Conservation (phyloP, 1,140 invertebrate species). For the Drosophila sucinea region DNA sequence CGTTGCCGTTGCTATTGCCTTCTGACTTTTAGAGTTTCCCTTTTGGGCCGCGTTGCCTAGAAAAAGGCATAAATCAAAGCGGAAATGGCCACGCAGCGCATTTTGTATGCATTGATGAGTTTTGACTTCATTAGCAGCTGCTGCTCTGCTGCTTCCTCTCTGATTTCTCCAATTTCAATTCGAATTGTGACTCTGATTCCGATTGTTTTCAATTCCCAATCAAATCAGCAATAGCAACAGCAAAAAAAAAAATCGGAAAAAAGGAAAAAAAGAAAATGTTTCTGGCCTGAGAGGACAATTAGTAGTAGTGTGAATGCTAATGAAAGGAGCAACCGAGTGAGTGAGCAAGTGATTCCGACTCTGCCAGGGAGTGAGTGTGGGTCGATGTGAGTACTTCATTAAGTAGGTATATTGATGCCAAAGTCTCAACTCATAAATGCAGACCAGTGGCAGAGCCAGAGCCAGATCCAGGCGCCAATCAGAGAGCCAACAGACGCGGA, state of each 20-base stretch:
- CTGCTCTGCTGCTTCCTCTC: conserved; percentile 4
- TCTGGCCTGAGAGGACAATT: conserved; percentile 15
- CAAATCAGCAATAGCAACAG: conserved; percentile 14
- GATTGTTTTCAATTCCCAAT: conserved; percentile 21
- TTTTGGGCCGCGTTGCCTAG: conserved; percentile 1
- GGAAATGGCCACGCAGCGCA: conserved; percentile 20
- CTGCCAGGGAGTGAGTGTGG: conserved; percentile 3
- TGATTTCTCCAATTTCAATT: conserved; percentile 12
- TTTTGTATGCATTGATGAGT: conserved; percentile 22
- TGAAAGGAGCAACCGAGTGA: conserved; percentile 13
- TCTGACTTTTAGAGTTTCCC: neutral
- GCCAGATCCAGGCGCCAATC: conserved; percentile 5
- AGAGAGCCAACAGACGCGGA: conserved; percentile 6
- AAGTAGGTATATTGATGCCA: conserved; percentile 13
- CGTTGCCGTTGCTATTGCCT: neutral
- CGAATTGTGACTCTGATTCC: conserved; percentile 8
- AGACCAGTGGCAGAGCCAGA: conserved; percentile 4
- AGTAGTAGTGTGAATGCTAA: conserved; percentile 18
- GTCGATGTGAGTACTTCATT: conserved; percentile 17
- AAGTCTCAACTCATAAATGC: conserved; percentile 19
- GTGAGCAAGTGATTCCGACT: conserved; percentile 5
- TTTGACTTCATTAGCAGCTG: conserved; percentile 23
- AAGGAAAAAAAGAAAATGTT: neutral
- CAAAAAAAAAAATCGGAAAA: neutral
- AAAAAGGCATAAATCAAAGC: conserved; percentile 20